Evolutionary conservation across 1,140 invertebrate species (phyloP).

Genomic region (Heliconius congener): DNA sequence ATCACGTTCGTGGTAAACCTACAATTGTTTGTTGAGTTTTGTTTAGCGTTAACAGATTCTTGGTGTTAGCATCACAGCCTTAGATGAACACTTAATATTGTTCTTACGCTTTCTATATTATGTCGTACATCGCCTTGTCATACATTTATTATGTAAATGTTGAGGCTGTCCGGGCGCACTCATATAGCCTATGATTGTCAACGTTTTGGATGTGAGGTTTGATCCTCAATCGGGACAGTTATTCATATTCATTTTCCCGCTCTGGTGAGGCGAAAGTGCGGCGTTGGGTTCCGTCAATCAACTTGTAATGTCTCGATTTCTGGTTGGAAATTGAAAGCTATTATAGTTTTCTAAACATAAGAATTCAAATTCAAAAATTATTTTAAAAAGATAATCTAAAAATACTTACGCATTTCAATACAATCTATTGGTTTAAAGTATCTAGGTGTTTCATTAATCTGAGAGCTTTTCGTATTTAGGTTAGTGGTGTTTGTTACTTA

Average conservation of each 20-base stretch:
- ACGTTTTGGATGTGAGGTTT: too few species aligned
- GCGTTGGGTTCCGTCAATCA: too few species aligned
- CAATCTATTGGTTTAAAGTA: neutral
- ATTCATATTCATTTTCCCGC: too few species aligned
- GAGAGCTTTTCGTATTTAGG: slow-evolving; percentile 12
- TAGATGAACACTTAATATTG: neutral
- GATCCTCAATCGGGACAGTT: too few species aligned
- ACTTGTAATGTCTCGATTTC: too few species aligned
- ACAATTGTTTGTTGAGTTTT: neutral
- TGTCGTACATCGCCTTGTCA: neutral
- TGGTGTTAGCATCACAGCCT: neutral
- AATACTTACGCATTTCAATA: neutral
- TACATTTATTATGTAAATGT: neutral
- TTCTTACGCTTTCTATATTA: neutral
- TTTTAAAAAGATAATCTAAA: neutral
- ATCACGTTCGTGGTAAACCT: neutral
- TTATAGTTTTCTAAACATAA: too few species aligned
- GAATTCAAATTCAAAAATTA: neutral
- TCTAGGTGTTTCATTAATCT: slow-evolving; percentile 6
- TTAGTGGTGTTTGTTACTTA: slow-evolving; percentile 12
- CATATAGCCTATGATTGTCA: too few species aligned
- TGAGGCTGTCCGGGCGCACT: too few species aligned
- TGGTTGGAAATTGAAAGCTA: too few species aligned
- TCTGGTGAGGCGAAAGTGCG: too few species aligned
- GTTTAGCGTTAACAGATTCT: neutral